Evolutionary conservation across 2,797 vertebrate genomes (phyloP).

Genomic region (Pelochelys cantorii): DNA sequence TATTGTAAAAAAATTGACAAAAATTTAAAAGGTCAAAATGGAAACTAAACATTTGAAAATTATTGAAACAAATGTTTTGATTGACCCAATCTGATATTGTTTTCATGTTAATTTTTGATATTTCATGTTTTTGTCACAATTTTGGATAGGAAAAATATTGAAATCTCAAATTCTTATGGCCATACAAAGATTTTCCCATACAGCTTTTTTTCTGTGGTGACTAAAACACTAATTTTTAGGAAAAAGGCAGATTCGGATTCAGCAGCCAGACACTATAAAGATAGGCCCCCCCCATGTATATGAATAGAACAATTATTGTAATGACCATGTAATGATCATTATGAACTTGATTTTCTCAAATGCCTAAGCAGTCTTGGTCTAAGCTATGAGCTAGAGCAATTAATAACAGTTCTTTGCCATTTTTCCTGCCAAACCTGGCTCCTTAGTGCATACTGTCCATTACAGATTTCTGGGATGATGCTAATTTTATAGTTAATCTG

Average conservation of each 20-base stretch:
- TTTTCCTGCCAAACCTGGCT: rapidly evolving
- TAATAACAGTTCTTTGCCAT: background rate
- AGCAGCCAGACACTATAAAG: background rate
- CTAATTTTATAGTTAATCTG: background rate
- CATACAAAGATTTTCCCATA: background rate
- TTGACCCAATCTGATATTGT: background rate
- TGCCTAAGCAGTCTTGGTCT: background rate
- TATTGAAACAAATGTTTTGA: background rate
- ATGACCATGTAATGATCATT: background rate
- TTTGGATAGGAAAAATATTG: background rate
- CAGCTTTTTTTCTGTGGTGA: background rate
- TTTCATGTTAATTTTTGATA: background rate
- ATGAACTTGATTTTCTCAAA: background rate
- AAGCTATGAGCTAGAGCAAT: background rate
- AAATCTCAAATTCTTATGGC: background rate
- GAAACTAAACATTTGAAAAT: slow-evolving; percentile 7
- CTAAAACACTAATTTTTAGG: background rate
- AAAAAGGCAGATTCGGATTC: background rate
- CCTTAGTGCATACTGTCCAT: background rate
- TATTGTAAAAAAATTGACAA: background rate
- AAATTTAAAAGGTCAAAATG: background rate
- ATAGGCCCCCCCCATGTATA: background rate
- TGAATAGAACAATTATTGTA: background rate
- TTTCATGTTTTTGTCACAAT: background rate
- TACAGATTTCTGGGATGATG: background rate